Evolutionary conservation across 2,888 invertebrate genomes (phyloP).

Genomic region (Enchytraeus crypticus): DNA sequence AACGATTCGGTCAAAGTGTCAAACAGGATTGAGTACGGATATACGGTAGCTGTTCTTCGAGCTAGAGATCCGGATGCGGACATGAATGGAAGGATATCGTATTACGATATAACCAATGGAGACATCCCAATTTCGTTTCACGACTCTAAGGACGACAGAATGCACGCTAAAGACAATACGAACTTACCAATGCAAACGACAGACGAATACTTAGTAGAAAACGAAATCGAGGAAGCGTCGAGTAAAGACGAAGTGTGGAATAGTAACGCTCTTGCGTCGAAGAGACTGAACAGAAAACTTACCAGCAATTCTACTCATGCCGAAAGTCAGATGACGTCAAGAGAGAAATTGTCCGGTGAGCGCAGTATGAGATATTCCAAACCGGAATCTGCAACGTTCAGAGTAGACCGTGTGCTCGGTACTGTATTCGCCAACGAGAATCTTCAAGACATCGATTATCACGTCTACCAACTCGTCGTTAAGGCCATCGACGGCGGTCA

Average conservation of each 20-base stretch:
- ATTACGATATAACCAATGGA: background rate
- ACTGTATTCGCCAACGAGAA: slow-evolving; percentile 15
- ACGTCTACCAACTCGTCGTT: slow-evolving; percentile 10
- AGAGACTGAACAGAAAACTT: background rate
- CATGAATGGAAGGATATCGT: background rate
- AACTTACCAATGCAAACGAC: background rate
- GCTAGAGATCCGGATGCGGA: background rate
- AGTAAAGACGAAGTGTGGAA: background rate
- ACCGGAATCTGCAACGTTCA: slow-evolving; percentile 7
- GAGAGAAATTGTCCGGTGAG: background rate
- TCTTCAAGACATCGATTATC: slow-evolving; percentile 7
- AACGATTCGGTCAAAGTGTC: slow-evolving; percentile 20
- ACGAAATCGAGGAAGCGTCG: background rate
- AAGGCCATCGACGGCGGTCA: slow-evolving; percentile 18
- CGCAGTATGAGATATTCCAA: background rate
- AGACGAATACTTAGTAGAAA: background rate
- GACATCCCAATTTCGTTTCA: too few relatives aligned
- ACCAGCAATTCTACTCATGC: background rate
- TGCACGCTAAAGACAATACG: background rate
- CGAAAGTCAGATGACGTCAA: background rate
- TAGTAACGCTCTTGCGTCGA: background rate
- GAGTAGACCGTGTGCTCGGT: slow-evolving; percentile 17
- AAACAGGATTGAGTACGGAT: slow-evolving; percentile 9
- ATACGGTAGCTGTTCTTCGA: background rate
- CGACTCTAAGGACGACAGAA: background rate